Evolutionary conservation across 2,888 invertebrate genomes (phyloP), one percentile per base, ranked within the genome.

Genomic region (Octonoba sinensis): DNA sequence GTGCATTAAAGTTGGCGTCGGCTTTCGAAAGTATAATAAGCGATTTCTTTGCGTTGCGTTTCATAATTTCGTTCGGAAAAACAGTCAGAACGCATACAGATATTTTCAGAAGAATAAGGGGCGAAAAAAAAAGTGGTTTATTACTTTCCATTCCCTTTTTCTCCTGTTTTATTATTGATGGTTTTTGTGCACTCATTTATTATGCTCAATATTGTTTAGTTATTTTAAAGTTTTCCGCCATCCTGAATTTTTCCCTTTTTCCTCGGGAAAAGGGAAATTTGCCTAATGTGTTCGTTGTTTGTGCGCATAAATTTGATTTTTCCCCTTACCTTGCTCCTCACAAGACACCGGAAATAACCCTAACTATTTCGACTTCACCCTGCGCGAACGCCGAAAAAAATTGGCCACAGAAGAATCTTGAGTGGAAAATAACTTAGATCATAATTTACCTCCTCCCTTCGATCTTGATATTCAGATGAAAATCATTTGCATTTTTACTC

Each of bases 161-260:
- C 70, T 65, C 70, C 71, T 75, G 64, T 70, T 75, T 75, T 82
- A 82, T 82, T 82, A 82, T 75, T 70, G 74, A 82, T 75, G 82
- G 75, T 74, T 81, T 82, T 82, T 75, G 82, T 64, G 70, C 75
- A 59, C 60, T 74, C 82, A 82, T 82, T 82, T 82, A 82, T 81
- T 81, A 81, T 81, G 79, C 79, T 81, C 73, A 81, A 81, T 73
- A 73, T 75, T 82, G 82, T 82, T 82, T 82, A 82, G 81, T 81
- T 81, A 81, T 81, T 81, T 81, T 73, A 74, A 81, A 81, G 69
- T 81, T 79, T 79, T 67, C 51, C 70, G 51, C 65, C 64, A 76
- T 59, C 51, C 60, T 66, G 59, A 60, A 69, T 69, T 27, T 65
- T 22, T 65, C 49, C 60, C 59, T 24, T 66, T 74, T 74, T 66